Conservation (phyloP, 2,888 invertebrate genomes). For the Heliconius hortense region DNA sequence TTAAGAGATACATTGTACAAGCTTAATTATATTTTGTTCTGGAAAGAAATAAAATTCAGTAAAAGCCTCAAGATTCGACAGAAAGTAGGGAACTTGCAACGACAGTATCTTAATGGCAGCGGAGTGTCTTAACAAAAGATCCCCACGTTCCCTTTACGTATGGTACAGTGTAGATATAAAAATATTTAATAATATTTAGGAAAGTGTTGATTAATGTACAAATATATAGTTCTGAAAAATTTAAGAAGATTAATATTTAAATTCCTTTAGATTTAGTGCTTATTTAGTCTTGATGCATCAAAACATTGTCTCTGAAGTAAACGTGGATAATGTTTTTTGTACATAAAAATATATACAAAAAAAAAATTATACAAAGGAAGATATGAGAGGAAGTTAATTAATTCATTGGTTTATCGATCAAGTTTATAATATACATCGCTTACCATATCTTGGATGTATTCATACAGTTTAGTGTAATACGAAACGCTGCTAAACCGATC, state of each 20-base stretch:
- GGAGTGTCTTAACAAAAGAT: too few relatives aligned
- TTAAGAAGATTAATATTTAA: neutral
- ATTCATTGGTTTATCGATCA: slow-evolving; percentile 26
- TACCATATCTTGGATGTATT: slow-evolving; percentile 26
- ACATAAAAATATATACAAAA: neutral
- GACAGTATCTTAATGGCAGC: too few relatives aligned
- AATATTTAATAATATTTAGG: too few relatives aligned
- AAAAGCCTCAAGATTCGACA: too few relatives aligned
- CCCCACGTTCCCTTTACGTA: too few relatives aligned
- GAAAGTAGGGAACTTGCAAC: too few relatives aligned
- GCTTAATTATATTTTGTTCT: too few relatives aligned
- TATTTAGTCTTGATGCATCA: neutral
- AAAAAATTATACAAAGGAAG: neutral
- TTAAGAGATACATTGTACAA: too few relatives aligned
- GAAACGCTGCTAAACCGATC: slow-evolving; percentile 30
- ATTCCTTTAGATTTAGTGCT: neutral
- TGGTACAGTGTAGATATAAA: too few relatives aligned
- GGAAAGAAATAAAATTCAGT: too few relatives aligned
- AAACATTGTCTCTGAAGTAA: neutral
- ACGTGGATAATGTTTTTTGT: too few relatives aligned
- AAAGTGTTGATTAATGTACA: too few relatives aligned
- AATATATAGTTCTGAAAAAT: neutral
- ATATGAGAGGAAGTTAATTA: slow-evolving; percentile 3
- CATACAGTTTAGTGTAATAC: slow-evolving; percentile 24
- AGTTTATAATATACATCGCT: slow-evolving; percentile 8